Conservation (phyloP, 2,113 vertebrate genomes). For the Limanda limanda region DNA sequence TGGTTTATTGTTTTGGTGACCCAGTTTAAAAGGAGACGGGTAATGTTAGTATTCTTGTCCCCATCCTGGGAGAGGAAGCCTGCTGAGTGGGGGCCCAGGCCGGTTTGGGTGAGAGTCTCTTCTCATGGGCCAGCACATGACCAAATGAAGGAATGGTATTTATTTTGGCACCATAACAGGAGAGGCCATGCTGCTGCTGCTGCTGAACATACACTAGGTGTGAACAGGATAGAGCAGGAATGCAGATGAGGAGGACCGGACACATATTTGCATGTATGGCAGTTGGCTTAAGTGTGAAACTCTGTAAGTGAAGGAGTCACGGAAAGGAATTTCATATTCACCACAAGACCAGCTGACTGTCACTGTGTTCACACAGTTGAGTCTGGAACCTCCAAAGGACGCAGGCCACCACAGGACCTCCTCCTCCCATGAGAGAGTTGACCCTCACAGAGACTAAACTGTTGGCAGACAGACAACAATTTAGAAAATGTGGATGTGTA, state of each 20-base stretch:
- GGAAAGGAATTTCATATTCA: slow-evolving; percentile 46
- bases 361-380: slow-evolving; percentile 28
- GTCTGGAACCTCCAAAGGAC: slow-evolving; percentile 12
- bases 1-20: slow-evolving; percentile 55
- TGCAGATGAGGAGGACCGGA: slow-evolving; percentile 60
- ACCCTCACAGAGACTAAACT: neutral
- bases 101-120: slow-evolving; percentile 39
- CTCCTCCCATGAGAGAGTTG: neutral
- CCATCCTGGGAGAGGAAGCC: slow-evolving; percentile 61
- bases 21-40: slow-evolving; percentile 49
- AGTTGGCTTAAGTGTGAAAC: slow-evolving; percentile 48
- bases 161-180: slow-evolving; percentile 65
- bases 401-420: neutral
- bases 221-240: slow-evolving; percentile 63
- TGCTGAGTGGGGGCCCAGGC: slow-evolving; percentile 27
- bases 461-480: neutral
- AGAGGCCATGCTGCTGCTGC: slow-evolving; percentile 49
- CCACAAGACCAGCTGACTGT: slow-evolving; percentile 41
- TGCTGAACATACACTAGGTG: slow-evolving; percentile 49
- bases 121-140: slow-evolving; percentile 58
- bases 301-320: slow-evolving; percentile 40
- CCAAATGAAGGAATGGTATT: slow-evolving; percentile 73
- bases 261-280: slow-evolving; percentile 45
- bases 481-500: neutral
- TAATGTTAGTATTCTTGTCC: slow-evolving; percentile 77